Evolutionary conservation across 1,140 invertebrate species (phyloP).

Genomic region (Triops longicaudatus): DNA sequence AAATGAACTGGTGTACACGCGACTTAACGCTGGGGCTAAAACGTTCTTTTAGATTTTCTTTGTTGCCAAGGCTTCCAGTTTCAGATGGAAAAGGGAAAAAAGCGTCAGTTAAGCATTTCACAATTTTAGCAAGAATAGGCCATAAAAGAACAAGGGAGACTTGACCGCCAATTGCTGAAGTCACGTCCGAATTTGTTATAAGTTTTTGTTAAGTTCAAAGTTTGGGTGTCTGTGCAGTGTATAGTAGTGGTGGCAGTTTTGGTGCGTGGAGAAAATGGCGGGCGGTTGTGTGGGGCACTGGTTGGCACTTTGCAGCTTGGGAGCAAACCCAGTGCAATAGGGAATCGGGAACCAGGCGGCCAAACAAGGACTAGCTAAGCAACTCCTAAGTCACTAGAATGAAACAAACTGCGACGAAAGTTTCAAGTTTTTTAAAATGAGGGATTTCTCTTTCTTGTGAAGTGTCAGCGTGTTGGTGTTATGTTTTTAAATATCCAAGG

Average conservation of each 20-base stretch:
- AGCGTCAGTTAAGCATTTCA: no score
- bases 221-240: neutral
- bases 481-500: no score
- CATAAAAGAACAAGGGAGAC: no score
- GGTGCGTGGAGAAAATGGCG: conserved; percentile 13
- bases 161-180: no score
- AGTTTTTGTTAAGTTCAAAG: neutral
- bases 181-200: no score
- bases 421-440: neutral
- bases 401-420: neutral
- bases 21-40: neutral
- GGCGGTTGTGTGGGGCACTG: neutral
- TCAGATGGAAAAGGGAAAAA: no score
- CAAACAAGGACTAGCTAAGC: conserved; percentile 11
- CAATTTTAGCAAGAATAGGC: no score
- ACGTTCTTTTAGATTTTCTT: no score
- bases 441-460: neutral
- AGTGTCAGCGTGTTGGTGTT: neutral
- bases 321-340: neutral
- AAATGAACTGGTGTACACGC: neutral
- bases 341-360: neutral
- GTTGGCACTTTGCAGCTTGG: neutral
- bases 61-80: no score
- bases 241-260: neutral
- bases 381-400: neutral